Percentiles rank a stretch among this genome's conserved stretches.
phyloP scores from a whole-genome alignment of 2,113 vertebrate species.

The Cercopithecus mona region DNA sequence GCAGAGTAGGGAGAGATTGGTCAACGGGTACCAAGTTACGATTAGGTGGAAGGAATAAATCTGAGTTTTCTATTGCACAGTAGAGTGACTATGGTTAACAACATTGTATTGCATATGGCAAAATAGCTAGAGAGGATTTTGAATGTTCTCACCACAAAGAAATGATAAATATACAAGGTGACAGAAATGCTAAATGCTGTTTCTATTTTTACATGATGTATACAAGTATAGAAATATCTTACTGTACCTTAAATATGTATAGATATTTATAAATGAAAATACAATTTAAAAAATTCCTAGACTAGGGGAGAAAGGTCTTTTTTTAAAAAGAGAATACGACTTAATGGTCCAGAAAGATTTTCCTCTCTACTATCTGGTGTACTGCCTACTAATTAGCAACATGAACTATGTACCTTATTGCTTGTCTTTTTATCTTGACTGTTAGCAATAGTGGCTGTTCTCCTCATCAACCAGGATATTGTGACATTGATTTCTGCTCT shows the following conservation, averaged over 20 bases:
- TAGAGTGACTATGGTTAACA: background rate
- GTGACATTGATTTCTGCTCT: background rate
- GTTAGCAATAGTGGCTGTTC: background rate
- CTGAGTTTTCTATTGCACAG: background rate
- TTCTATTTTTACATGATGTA: background rate
- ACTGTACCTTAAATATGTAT: background rate
- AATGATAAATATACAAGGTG: background rate
- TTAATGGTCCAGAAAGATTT: background rate
- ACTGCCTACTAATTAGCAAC: background rate
- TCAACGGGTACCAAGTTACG: background rate
- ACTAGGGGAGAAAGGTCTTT: background rate
- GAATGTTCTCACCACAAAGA: background rate
- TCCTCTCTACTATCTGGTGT: background rate
- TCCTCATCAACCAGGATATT: background rate
- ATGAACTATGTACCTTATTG: background rate
- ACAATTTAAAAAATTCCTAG: background rate
- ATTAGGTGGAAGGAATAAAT: background rate
- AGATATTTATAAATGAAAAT: background rate
- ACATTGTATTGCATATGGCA: background rate
- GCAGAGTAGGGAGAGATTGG: background rate
- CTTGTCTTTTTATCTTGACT: background rate
- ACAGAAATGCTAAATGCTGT: background rate
- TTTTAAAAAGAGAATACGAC: background rate
- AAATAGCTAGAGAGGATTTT: background rate
- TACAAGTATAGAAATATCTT: background rate